Percentiles rank a stretch among this genome's conserved stretches.
Evolutionary conservation across 1,140 invertebrate species (phyloP).

Genomic region (Drosophila azteca): DNA sequence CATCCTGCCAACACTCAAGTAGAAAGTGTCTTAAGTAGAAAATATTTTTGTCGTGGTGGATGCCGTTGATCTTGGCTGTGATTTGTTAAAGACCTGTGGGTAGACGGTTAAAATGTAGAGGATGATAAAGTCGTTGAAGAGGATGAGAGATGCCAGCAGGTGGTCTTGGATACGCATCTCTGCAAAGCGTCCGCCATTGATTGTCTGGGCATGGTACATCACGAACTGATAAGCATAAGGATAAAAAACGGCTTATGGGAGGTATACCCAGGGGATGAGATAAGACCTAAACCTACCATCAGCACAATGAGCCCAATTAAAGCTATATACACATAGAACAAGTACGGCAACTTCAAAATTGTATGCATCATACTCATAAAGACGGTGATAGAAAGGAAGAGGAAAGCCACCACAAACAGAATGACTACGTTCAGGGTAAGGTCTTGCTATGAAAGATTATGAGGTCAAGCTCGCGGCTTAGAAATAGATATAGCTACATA

Average conservation of each 20-base stretch:
- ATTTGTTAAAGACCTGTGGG: conserved; percentile 26
- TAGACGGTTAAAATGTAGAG: conserved; percentile 67
- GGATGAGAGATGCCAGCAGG: conserved; percentile 62
- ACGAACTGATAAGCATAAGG: conserved; percentile 47
- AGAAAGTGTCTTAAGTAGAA: no score
- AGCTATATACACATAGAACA: conserved; percentile 43
- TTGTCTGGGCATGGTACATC: conserved; percentile 78
- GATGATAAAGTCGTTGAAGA: conserved; percentile 66
- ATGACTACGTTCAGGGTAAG: conserved; percentile 71
- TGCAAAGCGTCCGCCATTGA: conserved; percentile 75
- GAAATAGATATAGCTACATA: rapidly evolving
- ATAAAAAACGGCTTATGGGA: no score
- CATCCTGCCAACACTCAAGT: no score
- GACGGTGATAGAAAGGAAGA: conserved; percentile 66
- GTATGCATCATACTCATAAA: conserved; percentile 66
- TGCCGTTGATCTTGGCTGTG: no score
- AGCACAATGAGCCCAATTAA: conserved; percentile 58
- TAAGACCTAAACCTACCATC: conserved; percentile 10
- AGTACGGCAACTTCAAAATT: conserved; percentile 18
- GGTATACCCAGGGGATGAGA: no score
- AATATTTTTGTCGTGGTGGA: no score
- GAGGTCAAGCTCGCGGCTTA: background rate
- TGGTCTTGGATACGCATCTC: conserved; percentile 70
- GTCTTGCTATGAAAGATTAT: conserved; percentile 51
- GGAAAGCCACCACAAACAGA: conserved; percentile 68